Percentiles rank a stretch among this genome's conserved stretches.
These are phyloP conservation scores for Perognathus longimembris DNA, from an alignment of 2,113 vertebrate species.

Conservation along the genomic window DNA sequence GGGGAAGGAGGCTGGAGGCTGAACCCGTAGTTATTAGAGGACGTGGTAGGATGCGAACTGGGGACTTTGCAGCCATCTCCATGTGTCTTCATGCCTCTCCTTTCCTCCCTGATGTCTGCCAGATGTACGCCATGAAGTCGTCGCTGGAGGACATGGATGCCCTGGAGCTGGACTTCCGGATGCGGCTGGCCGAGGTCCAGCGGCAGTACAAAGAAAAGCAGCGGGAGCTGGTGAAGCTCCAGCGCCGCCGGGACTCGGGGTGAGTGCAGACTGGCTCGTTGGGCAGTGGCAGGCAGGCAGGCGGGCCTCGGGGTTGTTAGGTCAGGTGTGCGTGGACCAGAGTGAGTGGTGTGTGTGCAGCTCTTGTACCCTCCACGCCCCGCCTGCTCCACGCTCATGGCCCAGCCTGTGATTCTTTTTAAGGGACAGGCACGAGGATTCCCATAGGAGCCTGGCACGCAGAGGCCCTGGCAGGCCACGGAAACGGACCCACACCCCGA, in stretches of 20 bases:
- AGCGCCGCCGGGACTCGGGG: constrained; percentile 94
- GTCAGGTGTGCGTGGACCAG: constrained; percentile 61
- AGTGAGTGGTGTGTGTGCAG: constrained; percentile 15
- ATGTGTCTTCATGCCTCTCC: neutral
- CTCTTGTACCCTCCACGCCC: constrained; percentile 48
- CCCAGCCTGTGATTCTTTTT: constrained; percentile 90
- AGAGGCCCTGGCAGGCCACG: constrained; percentile 96
- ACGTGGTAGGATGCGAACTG: fast-evolving
- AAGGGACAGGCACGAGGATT: constrained; percentile 95
- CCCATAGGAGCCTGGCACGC: constrained; percentile 93
- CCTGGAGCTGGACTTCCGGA: constrained; percentile 95
- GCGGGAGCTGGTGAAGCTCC: constrained; percentile 94
- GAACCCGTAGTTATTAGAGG: neutral
- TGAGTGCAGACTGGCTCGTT: constrained; percentile 84
- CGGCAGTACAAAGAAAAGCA: constrained; percentile 96
- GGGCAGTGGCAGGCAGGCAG: no score
- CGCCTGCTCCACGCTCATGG: constrained; percentile 85
- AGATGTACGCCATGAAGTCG: constrained; percentile 94
- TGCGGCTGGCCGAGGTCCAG: constrained; percentile 96
- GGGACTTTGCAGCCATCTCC: neutral
- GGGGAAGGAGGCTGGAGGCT: fast-evolving
- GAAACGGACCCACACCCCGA: constrained; percentile 95
- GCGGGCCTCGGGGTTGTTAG: neutral
- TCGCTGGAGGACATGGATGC: constrained; percentile 94
- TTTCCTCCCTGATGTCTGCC: fast-evolving